Evolutionary conservation across 2,797 vertebrate genomes (phyloP).

Genomic region (Cichlasoma orientale): DNA sequence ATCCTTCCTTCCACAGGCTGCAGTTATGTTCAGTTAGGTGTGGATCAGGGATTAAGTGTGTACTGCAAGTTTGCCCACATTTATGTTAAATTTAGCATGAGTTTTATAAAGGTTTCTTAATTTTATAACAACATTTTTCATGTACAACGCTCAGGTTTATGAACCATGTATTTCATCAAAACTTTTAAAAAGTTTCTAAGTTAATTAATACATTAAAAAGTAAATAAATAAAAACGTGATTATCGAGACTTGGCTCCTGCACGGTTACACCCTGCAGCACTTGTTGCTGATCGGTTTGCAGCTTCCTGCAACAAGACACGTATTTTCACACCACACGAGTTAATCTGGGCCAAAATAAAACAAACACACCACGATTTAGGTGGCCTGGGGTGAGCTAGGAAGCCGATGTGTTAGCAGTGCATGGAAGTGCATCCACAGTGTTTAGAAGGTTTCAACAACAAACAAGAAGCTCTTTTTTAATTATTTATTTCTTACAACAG

Average conservation of each 20-base stretch:
- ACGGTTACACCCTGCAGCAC: neutral
- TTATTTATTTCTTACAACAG: rapidly evolving
- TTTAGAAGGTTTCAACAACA: neutral
- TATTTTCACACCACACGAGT: neutral
- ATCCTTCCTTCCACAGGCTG: neutral
- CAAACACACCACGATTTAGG: neutral
- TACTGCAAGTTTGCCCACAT: neutral
- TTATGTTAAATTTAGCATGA: neutral
- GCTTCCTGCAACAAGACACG: neutral
- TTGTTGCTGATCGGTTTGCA: neutral
- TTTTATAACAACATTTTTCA: neutral
- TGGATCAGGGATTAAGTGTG: neutral
- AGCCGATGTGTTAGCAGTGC: neutral
- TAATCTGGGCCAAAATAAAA: neutral
- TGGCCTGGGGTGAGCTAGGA: neutral
- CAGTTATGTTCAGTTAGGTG: neutral
- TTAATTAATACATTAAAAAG: neutral
- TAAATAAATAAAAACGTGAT: neutral
- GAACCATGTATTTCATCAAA: neutral
- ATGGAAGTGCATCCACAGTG: neutral
- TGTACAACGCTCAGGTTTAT: neutral
- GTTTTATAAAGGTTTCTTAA: neutral
- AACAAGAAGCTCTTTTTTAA: neutral
- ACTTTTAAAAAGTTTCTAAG: neutral
- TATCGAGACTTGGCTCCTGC: neutral